Percentiles rank a stretch among this genome's conserved stretches.
Evolutionary conservation across 2,797 vertebrate species (phyloP).

Genomic region (Selene dorsalis): DNA sequence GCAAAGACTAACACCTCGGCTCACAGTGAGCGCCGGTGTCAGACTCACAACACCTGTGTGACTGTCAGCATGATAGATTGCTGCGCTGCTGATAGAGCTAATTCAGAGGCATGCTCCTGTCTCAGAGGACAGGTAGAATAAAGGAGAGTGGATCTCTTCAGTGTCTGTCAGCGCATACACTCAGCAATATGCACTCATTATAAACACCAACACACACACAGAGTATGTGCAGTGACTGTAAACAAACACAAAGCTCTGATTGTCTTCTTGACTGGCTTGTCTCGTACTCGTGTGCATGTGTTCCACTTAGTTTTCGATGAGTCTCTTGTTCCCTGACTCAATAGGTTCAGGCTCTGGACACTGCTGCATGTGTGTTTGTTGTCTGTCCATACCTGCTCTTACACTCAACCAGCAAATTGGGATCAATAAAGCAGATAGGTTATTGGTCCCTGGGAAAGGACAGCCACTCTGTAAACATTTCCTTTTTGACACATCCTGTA

Average conservation of each 20-base stretch:
- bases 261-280: conserved; percentile 52
- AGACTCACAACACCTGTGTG: conserved; percentile 40
- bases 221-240: conserved; percentile 4
- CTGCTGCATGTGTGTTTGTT: conserved; percentile 25
- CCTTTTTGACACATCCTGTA: conserved; percentile 56
- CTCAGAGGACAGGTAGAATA: conserved; percentile 59
- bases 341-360: conserved; percentile 8
- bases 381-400: conserved; percentile 36
- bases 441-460: conserved; percentile 62
- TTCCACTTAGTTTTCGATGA: conserved; percentile 60
- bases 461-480: conserved; percentile 59
- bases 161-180: conserved; percentile 22
- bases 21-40: conserved; percentile 56
- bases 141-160: conserved; percentile 47
- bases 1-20: conserved; percentile 65
- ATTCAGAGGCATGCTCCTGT: conserved; percentile 66
- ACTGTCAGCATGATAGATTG: conserved; percentile 76
- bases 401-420: conserved; percentile 64
- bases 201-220: conserved; percentile 15
- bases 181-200: conserved; percentile 30
- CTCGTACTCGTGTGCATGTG: conserved; percentile 11
- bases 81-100: conserved; percentile 61
- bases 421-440: conserved; percentile 67
- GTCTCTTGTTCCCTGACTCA: conserved; percentile 43
- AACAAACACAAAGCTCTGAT: conserved; percentile 49